Evolutionary conservation across 2,888 invertebrate genomes (phyloP).

Genomic region (Erebia epiphron): DNA sequence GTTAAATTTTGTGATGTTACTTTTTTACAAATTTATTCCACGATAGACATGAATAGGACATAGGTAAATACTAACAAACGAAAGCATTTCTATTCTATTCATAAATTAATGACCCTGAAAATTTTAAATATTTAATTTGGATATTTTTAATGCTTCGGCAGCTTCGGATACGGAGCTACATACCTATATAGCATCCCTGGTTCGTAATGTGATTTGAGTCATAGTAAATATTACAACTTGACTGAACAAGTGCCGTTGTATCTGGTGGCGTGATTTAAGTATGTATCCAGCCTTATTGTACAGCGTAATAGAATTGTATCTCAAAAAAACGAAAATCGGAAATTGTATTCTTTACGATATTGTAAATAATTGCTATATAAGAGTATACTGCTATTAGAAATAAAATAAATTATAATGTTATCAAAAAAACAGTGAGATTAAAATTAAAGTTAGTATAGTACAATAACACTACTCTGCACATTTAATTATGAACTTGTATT

Average conservation of each 20-base stretch:
- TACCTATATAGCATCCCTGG: no score
- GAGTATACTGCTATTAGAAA: conserved; percentile 70
- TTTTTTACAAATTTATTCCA: no score
- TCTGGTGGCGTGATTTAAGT: background rate
- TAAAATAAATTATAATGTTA: conserved; percentile 68
- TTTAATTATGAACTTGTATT: conserved; percentile 59
- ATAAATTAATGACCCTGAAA: no score
- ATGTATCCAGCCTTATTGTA: conserved; percentile 1
- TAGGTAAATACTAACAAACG: no score
- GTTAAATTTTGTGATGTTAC: no score
- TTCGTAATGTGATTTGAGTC: no score
- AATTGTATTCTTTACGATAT: conserved; percentile 52
- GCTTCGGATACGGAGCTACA: no score
- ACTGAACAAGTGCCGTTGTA: background rate
- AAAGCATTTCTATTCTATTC: no score
- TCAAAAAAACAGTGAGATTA: conserved; percentile 77
- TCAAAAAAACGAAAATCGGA: conserved; percentile 7
- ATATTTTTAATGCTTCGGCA: no score
- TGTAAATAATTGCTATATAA: conserved; percentile 77
- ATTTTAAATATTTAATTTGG: no score
- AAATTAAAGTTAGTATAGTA: conserved; percentile 71
- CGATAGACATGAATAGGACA: no score
- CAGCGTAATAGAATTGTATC: background rate
- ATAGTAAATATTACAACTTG: no score
- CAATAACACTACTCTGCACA: conserved; percentile 54